Base-by-base conservation (phyloP, 1,140 invertebrate genomes). In the Pachyrhynchus sulphureomaculatus region DNA sequence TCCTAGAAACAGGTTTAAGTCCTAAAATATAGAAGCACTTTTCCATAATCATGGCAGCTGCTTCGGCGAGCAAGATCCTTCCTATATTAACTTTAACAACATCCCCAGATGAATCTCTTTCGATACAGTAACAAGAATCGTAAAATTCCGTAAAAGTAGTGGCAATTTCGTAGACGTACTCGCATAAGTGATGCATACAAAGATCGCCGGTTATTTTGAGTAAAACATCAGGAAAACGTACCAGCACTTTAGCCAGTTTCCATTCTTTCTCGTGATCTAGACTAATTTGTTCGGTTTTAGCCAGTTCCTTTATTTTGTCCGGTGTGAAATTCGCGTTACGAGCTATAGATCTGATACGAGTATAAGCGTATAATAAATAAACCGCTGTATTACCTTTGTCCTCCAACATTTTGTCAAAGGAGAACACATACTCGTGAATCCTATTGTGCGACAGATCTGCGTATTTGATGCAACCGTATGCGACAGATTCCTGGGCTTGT, bases 401-500 rank as follows among this genome's bases (percentile, higher is more conserved):
- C 71, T 99, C 96, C 26, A 99, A 81, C 98, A 99, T 99, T 77
- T 90, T 96, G 73, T 99, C 96, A 80, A 99, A 99, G 0, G 96
- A 99, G 78, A 99, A 99, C 6, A 99, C 85, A 73, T 99, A 99
- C 75, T 99, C 96, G 75, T 93, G 90, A 52, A 86, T 88, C 53
- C 95, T 83, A 75, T 97, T 96, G 69, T 99, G 94, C 9, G 88
- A 91, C 17, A 99, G 80, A 83, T 99, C 98, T 3, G 96, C 91
- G 77, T 99, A 99, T 77, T 98, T 99, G 41, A 99, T 98, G 71
- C 98, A 99, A 2, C 97, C 95, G 78, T 97, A 99, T 0, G 97
- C 96, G 0, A 99, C 86, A 1, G 95, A 86, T 80, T 95, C 87
- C 75, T 94, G 88, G 0, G 95, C 96, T 37, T 79, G 76, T 65